Evolutionary conservation across 2,888 invertebrate genomes (phyloP).

Genomic region (Protophormia terraenovae): DNA sequence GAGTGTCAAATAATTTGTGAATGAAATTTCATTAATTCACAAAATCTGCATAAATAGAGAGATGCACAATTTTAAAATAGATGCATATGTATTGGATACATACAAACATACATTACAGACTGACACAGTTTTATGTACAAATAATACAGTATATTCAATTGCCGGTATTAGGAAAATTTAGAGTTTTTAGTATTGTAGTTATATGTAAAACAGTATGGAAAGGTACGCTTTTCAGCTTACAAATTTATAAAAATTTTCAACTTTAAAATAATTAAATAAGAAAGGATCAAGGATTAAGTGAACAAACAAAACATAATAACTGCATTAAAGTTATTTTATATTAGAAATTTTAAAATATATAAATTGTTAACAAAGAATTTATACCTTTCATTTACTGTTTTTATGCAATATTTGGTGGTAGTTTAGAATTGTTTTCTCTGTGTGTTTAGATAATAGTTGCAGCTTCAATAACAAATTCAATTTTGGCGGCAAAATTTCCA

Average conservation of each 20-base stretch:
- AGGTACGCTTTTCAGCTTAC: too few species aligned
- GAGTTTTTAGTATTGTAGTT: too few species aligned
- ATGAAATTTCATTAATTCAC: slow-evolving; percentile 56
- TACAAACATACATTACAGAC: not conserved
- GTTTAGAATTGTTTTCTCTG: not conserved
- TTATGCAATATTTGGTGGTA: not conserved
- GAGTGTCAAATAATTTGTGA: slow-evolving; percentile 42
- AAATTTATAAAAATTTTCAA: too few species aligned
- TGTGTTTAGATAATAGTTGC: not conserved
- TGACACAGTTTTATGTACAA: not conserved
- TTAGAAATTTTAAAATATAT: too few species aligned
- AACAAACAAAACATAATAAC: too few species aligned
- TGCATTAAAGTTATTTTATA: too few species aligned
- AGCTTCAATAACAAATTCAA: slow-evolving; percentile 12
- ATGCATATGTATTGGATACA: not conserved
- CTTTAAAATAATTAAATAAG: too few species aligned
- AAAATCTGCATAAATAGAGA: not conserved
- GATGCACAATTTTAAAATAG: not conserved
- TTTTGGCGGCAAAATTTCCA: slow-evolving; percentile 37
- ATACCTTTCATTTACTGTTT: not conserved
- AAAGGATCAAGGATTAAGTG: too few species aligned
- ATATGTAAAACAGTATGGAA: too few species aligned
- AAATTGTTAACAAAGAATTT: too few species aligned
- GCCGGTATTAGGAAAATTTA: not conserved
- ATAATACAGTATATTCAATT: not conserved